Conservation (phyloP, 2,888 invertebrate genomes). For the Slavum lentiscoides region DNA sequence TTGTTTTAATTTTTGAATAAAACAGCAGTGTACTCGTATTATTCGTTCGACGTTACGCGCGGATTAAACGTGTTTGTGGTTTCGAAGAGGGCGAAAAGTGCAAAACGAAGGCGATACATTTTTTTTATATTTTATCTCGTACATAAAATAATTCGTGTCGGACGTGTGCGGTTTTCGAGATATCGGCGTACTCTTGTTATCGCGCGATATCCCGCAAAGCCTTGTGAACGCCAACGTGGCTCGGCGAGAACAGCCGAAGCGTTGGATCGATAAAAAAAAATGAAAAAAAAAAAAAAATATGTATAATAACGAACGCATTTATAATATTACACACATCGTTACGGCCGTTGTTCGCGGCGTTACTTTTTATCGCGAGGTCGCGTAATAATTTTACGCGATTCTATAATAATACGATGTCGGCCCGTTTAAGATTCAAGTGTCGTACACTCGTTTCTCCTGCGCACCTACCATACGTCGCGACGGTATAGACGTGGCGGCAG, state of each 20-base stretch:
- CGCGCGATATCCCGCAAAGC: conserved; percentile 7
- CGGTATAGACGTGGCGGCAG: too few species aligned
- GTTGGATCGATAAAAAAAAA: conserved; percentile 3
- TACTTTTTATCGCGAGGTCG: neutral
- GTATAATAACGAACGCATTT: too few species aligned
- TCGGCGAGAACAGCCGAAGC: neutral
- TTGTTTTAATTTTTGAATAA: too few species aligned
- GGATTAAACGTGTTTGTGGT: conserved; percentile 25
- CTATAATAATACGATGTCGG: too few species aligned
- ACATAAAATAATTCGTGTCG: conserved; percentile 1
- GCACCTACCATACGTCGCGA: too few species aligned
- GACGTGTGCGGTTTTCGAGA: conserved; percentile 24
- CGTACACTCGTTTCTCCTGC: neutral
- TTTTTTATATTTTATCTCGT: neutral
- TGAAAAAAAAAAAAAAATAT: neutral
- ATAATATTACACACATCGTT: conserved; percentile 14
- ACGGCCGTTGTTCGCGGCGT: conserved; percentile 12
- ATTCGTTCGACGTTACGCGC: neutral
- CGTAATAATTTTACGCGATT: too few species aligned
- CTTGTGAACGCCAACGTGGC: too few species aligned
- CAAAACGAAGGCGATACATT: neutral
- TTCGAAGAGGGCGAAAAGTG: neutral
- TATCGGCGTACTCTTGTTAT: neutral
- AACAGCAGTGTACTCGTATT: too few species aligned
- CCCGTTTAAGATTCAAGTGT: conserved; percentile 16